phyloP scores from a whole-genome alignment of 2,113 vertebrate species.

The Origma solitaria region DNA sequence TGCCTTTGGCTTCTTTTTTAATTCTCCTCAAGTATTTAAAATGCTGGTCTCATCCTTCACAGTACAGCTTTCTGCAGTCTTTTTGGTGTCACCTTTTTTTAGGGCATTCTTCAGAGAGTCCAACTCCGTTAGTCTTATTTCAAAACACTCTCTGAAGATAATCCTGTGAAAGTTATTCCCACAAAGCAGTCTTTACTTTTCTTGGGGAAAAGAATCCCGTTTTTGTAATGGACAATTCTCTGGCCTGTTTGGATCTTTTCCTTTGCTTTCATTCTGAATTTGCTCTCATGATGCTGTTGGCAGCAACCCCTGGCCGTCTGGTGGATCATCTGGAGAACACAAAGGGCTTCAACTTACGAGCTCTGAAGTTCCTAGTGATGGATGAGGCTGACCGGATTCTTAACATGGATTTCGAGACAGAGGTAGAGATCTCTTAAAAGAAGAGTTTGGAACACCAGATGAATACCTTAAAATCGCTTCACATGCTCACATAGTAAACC shows the following conservation, averaged over 20 bases:
- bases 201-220: not conserved
- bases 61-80: not conserved
- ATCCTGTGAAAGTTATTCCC: not conserved
- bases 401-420: constrained; percentile 99
- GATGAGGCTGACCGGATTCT: constrained; percentile 96
- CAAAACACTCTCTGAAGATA: not conserved
- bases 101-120: not conserved
- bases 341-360: constrained; percentile 91
- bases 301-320: constrained; percentile 92
- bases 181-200: not conserved
- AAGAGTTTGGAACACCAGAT: not conserved
- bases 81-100: not conserved
- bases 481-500: not conserved
- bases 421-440: constrained; percentile 69
- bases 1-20: not conserved
- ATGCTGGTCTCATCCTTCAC: not conserved
- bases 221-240: not conserved
- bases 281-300: not conserved
- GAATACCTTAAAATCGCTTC: not conserved
- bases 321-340: constrained; percentile 98
- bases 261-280: not conserved
- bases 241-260: not conserved
- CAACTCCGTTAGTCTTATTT: not conserved
- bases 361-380: constrained; percentile 94
- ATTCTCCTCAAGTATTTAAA: not conserved